Percentiles rank a stretch among this genome's conserved stretches.
Conservation (phyloP, 2,113 vertebrate genomes). For the Promerops cafer region DNA sequence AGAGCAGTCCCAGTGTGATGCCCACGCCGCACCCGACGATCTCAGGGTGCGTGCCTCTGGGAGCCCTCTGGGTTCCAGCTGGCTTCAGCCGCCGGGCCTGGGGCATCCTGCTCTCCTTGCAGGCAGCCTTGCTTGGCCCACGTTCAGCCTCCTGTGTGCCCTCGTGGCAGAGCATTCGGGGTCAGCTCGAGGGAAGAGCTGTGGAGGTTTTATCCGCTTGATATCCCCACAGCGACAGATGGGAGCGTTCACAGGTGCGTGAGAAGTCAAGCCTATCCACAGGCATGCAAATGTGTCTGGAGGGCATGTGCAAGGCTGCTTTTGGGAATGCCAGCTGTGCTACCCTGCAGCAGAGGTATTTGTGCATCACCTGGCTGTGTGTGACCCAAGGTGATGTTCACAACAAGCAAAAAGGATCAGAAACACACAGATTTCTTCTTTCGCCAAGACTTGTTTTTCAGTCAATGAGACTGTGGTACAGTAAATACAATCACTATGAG, state of each 20-base stretch:
- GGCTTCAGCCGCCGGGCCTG: neutral
- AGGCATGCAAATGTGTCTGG: neutral
- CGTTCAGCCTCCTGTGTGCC: neutral
- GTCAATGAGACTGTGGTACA: neutral
- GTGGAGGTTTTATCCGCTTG: neutral
- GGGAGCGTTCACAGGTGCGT: neutral
- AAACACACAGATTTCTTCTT: neutral
- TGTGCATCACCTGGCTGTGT: neutral
- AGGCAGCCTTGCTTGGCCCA: neutral
- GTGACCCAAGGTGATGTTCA: neutral
- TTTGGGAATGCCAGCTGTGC: neutral
- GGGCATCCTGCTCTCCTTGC: neutral
- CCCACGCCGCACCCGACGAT: fast-evolving
- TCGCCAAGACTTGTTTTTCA: neutral
- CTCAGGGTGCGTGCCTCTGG: fast-evolving
- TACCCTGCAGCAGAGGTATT: neutral
- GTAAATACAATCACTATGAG: neutral
- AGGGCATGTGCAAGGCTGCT: neutral
- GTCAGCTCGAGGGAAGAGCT: neutral
- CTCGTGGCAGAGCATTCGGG: neutral
- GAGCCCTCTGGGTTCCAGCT: neutral
- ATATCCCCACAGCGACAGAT: neutral
- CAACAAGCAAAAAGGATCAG: neutral
- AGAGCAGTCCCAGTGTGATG: neutral
- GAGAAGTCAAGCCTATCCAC: neutral